These are phyloP conservation scores for Cathartes aura DNA, from an alignment of 2,113 vertebrate genomes.

Conservation along the genomic window DNA sequence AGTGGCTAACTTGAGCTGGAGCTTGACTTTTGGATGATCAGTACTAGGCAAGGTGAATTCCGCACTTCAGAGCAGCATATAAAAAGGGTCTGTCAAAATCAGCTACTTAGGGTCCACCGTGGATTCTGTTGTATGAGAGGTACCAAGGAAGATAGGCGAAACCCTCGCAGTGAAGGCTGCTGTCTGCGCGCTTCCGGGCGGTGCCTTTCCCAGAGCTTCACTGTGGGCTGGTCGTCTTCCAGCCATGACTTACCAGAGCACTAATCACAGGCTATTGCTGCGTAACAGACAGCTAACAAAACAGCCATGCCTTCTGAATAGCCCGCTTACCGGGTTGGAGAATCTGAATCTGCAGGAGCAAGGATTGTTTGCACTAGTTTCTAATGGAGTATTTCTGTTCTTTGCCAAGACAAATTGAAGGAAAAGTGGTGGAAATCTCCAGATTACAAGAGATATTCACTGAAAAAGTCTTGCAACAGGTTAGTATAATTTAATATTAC, in stretches of 20 bases:
- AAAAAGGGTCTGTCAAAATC: not conserved
- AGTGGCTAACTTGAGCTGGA: fast-evolving
- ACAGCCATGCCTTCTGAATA: not conserved
- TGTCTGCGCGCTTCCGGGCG: fast-evolving
- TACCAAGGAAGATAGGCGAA: not conserved
- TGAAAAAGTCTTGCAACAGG: conserved; percentile 96
- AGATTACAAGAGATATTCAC: conserved; percentile 97
- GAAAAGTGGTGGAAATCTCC: conserved; percentile 97
- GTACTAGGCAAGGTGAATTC: not conserved
- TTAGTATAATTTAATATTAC: conserved; percentile 36
- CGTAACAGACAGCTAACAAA: fast-evolving
- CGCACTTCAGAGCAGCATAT: fast-evolving
- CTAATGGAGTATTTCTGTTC: conserved; percentile 6
- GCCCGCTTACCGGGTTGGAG: fast-evolving
- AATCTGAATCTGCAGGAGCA: not conserved
- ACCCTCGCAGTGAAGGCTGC: not conserved
- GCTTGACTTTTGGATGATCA: fast-evolving
- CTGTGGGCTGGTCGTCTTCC: not conserved
- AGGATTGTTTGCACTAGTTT: not conserved
- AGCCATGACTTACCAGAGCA: fast-evolving
- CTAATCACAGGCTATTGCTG: not conserved
- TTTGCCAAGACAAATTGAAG: conserved; percentile 91
- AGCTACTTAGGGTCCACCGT: not conserved
- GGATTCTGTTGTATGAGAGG: not conserved
- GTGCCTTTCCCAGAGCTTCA: not conserved